Evolutionary conservation across 2,113 vertebrate genomes (phyloP), one percentile per base, ranked within the genome.

Genomic region (Daboia siamensis): DNA sequence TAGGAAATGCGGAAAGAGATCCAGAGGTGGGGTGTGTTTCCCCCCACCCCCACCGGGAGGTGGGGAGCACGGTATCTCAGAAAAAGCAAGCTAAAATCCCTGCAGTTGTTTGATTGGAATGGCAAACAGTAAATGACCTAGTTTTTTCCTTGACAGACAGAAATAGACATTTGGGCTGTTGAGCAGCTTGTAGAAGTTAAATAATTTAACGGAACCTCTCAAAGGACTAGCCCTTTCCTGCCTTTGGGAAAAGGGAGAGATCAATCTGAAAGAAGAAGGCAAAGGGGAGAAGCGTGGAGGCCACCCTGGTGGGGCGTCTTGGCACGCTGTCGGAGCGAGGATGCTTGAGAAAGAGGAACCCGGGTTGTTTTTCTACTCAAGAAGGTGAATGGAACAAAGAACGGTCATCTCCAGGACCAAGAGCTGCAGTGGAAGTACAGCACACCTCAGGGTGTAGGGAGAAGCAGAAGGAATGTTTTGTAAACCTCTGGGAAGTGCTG

Each of bases 41-140:
- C n/a, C n/a, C n/a, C 39, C 2, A 1, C 39, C 39, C 39, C 39
- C 39, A 1, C 39, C 39, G 12, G 11, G 64, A 4, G 11, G 3
- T 24, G 23, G 23, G 8, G 23, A 39, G 12, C 11, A 23, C 11
- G 0, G 23, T 87, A 51, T 33, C 80, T 2, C 0, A 12, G n/a
- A 5, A 0, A 21, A 57, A 74, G 86, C 90, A 15, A 74, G 64
- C 91, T 0, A 86, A 91, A 51, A 84, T 93, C 92, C 89, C 95
- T 91, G 0, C 0, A 46, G 3, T 90, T 87, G 94, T 24, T 87
- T 5, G 0, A 86, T 21, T 6, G 6, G 0, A 90, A 88, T 94
- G 26, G 54, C n/a, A 52, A 89, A 89, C 92, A 21, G 21, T 2
- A 10, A 80, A 93, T 96, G 96, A 96, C 95, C 95, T 95, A 96